Evolutionary conservation across 2,113 vertebrate genomes (phyloP).

Genomic region (Carassius auratus): DNA sequence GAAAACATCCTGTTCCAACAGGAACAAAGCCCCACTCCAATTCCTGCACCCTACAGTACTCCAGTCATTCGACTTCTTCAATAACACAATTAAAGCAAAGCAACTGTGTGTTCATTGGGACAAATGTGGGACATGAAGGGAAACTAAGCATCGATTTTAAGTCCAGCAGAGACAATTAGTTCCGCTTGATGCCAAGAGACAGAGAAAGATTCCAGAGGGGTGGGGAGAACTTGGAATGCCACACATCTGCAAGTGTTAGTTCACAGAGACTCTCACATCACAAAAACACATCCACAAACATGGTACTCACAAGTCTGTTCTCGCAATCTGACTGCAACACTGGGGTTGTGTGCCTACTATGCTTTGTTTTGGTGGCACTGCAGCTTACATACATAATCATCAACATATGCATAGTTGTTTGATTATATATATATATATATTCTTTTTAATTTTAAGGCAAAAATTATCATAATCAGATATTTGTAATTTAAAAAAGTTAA

Average conservation of each 20-base stretch:
- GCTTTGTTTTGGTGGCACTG: background rate
- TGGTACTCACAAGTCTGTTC: background rate
- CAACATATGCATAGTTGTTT: background rate
- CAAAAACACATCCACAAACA: constrained; percentile 19
- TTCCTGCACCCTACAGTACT: background rate
- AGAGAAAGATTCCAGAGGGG: constrained; percentile 30
- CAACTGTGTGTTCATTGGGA: constrained; percentile 9
- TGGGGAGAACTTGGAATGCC: constrained; percentile 11
- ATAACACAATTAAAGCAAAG: constrained; percentile 44
- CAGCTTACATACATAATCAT: background rate
- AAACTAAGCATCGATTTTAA: constrained; percentile 48
- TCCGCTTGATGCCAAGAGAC: constrained; percentile 40
- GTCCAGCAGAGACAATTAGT: constrained; percentile 47
- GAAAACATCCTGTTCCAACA: constrained; percentile 11
- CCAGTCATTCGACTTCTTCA: constrained; percentile 30
- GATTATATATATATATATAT: background rate
- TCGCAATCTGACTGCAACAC: background rate
- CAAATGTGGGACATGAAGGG: constrained; percentile 18
- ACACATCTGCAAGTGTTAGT: constrained; percentile 33
- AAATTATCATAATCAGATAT: background rate
- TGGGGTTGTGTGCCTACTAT: no score
- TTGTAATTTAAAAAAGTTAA: background rate
- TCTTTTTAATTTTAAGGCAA: background rate
- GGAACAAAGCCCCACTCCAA: constrained; percentile 43
- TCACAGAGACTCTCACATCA: background rate